Percentiles rank a stretch among this genome's conserved stretches.
phyloP scores from a whole-genome alignment of 2,888 invertebrate genomes.

The Rhagonycha fulva region DNA sequence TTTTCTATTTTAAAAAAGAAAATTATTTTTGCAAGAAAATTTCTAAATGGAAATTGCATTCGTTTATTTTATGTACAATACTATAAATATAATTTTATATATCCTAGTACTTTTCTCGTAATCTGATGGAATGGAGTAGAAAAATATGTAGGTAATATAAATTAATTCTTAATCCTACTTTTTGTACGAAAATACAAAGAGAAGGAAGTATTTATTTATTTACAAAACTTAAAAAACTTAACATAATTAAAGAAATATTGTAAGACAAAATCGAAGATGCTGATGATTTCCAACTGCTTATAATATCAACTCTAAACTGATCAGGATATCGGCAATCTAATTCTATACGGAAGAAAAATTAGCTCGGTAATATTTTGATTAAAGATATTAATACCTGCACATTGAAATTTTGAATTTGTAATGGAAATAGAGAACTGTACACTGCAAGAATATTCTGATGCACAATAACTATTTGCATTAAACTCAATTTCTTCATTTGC shows the following conservation, averaged over 20 bases:
- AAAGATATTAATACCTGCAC: constrained; percentile 58
- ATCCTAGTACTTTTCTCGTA: no score
- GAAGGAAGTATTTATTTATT: background rate
- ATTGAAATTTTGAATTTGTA: constrained; percentile 59
- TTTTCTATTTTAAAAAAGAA: no score
- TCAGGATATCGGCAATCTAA: constrained; percentile 68
- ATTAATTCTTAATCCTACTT: no score
- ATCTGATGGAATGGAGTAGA: no score
- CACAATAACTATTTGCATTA: constrained; percentile 60
- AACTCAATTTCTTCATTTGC: constrained; percentile 56
- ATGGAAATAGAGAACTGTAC: constrained; percentile 60
- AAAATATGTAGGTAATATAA: no score
- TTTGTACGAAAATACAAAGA: no score
- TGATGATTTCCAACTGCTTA: constrained; percentile 39
- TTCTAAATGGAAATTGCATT: no score
- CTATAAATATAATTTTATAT: no score
- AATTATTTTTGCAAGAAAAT: no score
- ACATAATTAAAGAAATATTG: constrained; percentile 7
- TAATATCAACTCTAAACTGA: constrained; percentile 60
- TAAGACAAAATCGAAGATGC: constrained; percentile 28
- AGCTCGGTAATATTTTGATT: background rate
- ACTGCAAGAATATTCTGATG: constrained; percentile 47
- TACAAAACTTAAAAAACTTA: background rate
- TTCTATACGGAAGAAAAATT: constrained; percentile 57
- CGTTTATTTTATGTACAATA: no score